Conservation (phyloP, 2,797 vertebrate species). For the Neosalanx taihuensis region DNA sequence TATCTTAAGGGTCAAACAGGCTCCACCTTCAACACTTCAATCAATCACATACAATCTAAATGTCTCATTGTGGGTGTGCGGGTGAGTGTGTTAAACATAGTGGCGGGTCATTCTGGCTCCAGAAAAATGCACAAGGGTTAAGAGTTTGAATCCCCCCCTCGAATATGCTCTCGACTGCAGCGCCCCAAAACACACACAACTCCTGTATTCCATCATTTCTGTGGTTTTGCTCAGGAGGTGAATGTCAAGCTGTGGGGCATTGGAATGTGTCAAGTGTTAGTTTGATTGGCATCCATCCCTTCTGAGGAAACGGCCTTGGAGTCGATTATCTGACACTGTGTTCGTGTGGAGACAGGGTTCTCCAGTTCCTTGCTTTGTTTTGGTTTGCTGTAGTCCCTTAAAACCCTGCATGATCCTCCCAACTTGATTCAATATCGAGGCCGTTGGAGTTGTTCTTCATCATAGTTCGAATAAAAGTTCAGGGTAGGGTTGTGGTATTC, state of each 20-base stretch:
- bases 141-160: not conserved
- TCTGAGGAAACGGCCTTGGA: not conserved
- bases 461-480: conserved; percentile 1
- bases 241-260: not conserved
- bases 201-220: not conserved
- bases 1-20: no score
- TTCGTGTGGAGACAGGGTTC: not conserved
- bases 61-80: no score
- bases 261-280: not conserved
- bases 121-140: no score
- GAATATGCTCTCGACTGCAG: not conserved
- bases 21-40: no score
- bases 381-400: not conserved
- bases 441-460: not conserved
- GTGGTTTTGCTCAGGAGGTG: not conserved
- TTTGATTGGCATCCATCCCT: conserved; percentile 3
- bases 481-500: not conserved
- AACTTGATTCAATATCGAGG: not conserved
- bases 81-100: no score
- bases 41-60: no score
- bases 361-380: not conserved
- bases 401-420: not conserved
- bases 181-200: no score
- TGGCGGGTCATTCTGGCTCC: no score
- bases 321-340: not conserved